These are phyloP conservation scores for Pomacea canaliculata DNA, from an alignment of 2,888 invertebrate genomes.

Conservation along the genomic window DNA sequence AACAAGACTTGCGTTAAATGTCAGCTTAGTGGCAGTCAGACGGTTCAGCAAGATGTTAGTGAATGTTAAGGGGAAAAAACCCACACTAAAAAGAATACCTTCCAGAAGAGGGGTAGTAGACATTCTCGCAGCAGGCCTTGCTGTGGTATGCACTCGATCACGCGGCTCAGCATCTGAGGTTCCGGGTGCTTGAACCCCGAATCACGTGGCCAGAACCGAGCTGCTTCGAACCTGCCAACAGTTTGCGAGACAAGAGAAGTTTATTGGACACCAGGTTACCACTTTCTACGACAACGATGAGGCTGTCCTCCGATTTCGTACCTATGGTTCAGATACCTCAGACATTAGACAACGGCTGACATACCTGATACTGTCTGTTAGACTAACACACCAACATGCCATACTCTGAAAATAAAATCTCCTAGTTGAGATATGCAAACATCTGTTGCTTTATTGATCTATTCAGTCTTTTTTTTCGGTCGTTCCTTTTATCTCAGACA, in stretches of 20 bases:
- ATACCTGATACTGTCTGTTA: too few relatives aligned
- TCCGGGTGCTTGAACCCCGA: slow-evolving; percentile 42
- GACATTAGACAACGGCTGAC: not conserved
- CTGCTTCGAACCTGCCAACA: slow-evolving; percentile 37
- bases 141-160: slow-evolving; percentile 42
- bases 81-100: slow-evolving; percentile 31
- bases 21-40: too few relatives aligned
- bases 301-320: not conserved
- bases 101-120: slow-evolving; percentile 50
- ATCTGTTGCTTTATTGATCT: too few relatives aligned
- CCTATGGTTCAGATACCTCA: not conserved
- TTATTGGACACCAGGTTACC: too few relatives aligned
- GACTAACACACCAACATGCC: too few relatives aligned
- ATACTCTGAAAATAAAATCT: too few relatives aligned
- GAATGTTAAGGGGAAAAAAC: too few relatives aligned
- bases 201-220: slow-evolving; percentile 48
- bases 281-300: not conserved
- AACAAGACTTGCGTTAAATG: too few relatives aligned
- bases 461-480: too few relatives aligned
- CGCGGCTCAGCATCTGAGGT: slow-evolving; percentile 36
- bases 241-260: not conserved
- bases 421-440: too few relatives aligned
- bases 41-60: too few relatives aligned
- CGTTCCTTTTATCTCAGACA: too few relatives aligned
- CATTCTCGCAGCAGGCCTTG: slow-evolving; percentile 44